Conservation (phyloP, 2,888 invertebrate genomes). For the Litoditis marina region DNA sequence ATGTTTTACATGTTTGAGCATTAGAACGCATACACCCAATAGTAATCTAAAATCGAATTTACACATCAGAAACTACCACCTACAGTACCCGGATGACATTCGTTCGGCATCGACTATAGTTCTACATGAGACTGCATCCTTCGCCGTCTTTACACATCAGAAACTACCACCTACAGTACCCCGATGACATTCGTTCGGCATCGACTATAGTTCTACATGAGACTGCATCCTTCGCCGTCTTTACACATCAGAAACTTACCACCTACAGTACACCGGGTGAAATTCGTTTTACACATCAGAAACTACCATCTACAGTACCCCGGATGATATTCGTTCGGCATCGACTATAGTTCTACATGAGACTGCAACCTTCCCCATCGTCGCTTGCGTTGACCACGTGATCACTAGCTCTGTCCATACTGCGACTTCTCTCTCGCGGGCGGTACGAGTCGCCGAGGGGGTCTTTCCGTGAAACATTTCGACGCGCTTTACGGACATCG, state of each 20-base stretch:
- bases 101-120: not conserved
- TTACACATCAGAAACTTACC: too few species aligned
- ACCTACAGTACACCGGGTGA: too few species aligned
- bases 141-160: conserved; percentile 10
- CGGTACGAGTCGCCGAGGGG: conserved; percentile 5
- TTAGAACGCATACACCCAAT: too few species aligned
- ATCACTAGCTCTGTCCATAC: conserved; percentile 28
- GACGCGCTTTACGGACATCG: not conserved
- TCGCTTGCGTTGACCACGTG: not conserved
- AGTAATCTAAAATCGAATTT: too few species aligned
- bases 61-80: too few species aligned
- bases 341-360: conserved; percentile 4
- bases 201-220: conserved; percentile 4
- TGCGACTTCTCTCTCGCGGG: conserved; percentile 29
- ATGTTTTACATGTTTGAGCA: too few species aligned
- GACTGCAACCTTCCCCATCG: conserved; percentile 10
- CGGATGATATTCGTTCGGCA: too few species aligned
- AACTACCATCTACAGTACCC: too few species aligned
- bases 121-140: conserved; percentile 13
- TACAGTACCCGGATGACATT: too few species aligned
- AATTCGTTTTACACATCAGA: too few species aligned
- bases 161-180: too few species aligned
- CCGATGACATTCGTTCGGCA: too few species aligned
- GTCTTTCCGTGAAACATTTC: not conserved
- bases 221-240: conserved; percentile 9